phyloP scores from a whole-genome alignment of 1,140 invertebrate genomes.

The Megathymus violae region DNA sequence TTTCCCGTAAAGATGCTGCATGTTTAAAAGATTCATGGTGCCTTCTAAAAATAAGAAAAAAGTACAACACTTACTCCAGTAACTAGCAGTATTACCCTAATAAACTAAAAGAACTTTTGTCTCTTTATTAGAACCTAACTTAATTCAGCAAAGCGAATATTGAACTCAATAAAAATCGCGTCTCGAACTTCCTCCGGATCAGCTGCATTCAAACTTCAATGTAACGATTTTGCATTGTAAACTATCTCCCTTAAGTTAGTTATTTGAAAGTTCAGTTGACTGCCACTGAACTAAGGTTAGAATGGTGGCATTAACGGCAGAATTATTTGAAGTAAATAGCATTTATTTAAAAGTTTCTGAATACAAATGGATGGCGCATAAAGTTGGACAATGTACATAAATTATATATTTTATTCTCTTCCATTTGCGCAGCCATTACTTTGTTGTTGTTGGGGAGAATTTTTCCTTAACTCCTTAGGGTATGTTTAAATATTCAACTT shows the following conservation, averaged over 20 bases:
- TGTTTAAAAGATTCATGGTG: too few relatives aligned
- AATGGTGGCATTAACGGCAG: not conserved
- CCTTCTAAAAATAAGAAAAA: too few relatives aligned
- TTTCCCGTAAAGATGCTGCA: too few relatives aligned
- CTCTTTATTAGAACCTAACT: constrained; percentile 3
- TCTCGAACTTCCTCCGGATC: not conserved
- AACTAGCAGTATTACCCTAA: too few relatives aligned
- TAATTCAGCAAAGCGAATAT: constrained; percentile 4
- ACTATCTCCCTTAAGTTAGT: constrained; percentile 13
- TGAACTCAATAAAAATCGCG: constrained; percentile 8
- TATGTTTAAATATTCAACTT: too few relatives aligned
- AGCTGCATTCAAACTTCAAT: constrained; percentile 9
- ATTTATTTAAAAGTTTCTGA: not conserved
- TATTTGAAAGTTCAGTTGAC: constrained; percentile 19
- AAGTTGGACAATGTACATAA: too few relatives aligned
- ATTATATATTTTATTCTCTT: too few relatives aligned
- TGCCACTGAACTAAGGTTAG: constrained; percentile 1
- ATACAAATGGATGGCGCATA: not conserved
- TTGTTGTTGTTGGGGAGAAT: too few relatives aligned
- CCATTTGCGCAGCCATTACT: too few relatives aligned
- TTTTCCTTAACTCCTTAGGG: too few relatives aligned
- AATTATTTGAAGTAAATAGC: constrained; percentile 5
- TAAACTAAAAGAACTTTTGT: too few relatives aligned
- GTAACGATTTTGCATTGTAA: constrained; percentile 23
- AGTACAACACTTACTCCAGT: too few relatives aligned